Base-by-base conservation (phyloP, 2,113 vertebrate species). In the Proterorhinus semilunaris region DNA sequence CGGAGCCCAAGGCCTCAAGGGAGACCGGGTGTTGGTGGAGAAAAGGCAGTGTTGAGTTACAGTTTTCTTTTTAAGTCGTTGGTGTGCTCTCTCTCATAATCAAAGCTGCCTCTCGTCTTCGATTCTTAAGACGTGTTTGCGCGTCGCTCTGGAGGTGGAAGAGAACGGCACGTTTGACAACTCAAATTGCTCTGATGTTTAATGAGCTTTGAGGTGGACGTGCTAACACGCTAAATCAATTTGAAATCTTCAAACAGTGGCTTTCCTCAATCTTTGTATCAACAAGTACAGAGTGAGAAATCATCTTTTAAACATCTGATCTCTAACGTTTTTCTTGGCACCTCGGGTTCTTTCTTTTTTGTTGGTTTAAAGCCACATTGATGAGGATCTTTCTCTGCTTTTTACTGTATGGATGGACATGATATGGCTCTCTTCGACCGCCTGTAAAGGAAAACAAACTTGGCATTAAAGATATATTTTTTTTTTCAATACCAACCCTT, bases 81-180 rank as follows among this genome's bases (percentile, higher is more conserved):
- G 21, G 16, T 58, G 21, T 42, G 55, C 55, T 58, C 43, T 90
- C 91, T 82, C 88, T 90, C 83, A 74, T 66, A 71, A 59, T 62
- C 80, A 70, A 70, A 66, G 72, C 76, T 51, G 62, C 71, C 72
- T 79, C 71, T 67, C 36, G 46, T 45, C 50, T 44, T 6, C 8
- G 9, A 6, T 11, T 42, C 27, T 58, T 13, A 42, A 7, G 27
- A 42, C 10, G 7, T 13, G 6, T 58, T 58, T 36, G 21, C 21
- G 21, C 36, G 17, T 57, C 36, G 10, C 53, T 53, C 17, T 8
- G n/a, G 51, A 10, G 53, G 53, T 57, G 53, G 53, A 54, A 57
- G 10, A 17, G 36, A 17, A 42, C 13, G 54, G 54, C 36, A 5
- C 10, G 6, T 36, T 6, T 57, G 54, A 57, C 54, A 57, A 42